Conservation (phyloP, 1,140 invertebrate species). For the Phthorimaea operculella region DNA sequence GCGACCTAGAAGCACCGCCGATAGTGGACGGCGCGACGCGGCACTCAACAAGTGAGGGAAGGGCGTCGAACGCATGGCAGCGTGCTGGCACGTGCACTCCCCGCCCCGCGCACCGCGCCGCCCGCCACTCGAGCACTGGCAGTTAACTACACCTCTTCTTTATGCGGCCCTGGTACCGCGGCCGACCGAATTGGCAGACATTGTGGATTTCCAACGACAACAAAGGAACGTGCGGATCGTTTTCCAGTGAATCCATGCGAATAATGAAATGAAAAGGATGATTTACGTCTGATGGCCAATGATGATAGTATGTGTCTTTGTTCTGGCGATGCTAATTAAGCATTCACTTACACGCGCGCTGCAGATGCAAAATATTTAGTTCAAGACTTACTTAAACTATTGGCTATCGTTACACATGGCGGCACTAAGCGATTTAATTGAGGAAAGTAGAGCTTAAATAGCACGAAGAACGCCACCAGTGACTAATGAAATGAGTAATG, state of each 20-base stretch:
- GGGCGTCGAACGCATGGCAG: slow-evolving; percentile 42
- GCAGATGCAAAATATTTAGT: no score
- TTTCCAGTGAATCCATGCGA: neutral
- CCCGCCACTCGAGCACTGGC: slow-evolving; percentile 22
- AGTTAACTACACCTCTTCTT: slow-evolving; percentile 27
- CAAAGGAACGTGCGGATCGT: slow-evolving; percentile 15
- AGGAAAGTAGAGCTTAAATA: neutral
- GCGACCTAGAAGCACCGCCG: slow-evolving; percentile 16
- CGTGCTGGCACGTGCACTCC: slow-evolving; percentile 49
- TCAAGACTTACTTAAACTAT: no score
- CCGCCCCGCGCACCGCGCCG: slow-evolving; percentile 18
- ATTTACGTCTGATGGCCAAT: neutral
- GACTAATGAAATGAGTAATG: neutral
- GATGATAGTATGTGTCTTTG: slow-evolving; percentile 6
- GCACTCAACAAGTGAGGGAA: slow-evolving; percentile 58
- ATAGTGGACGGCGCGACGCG: slow-evolving; percentile 23
- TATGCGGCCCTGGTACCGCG: slow-evolving; percentile 46
- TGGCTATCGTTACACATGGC: no score
- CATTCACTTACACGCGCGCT: no score
- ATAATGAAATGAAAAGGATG: neutral
- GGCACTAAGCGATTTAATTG: no score
- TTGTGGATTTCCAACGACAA: slow-evolving; percentile 33
- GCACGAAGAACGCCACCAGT: neutral
- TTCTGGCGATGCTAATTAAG: no score
- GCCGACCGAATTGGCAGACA: slow-evolving; percentile 53